Conservation (phyloP, 2,888 invertebrate species). For the Lasioglossum morio region DNA sequence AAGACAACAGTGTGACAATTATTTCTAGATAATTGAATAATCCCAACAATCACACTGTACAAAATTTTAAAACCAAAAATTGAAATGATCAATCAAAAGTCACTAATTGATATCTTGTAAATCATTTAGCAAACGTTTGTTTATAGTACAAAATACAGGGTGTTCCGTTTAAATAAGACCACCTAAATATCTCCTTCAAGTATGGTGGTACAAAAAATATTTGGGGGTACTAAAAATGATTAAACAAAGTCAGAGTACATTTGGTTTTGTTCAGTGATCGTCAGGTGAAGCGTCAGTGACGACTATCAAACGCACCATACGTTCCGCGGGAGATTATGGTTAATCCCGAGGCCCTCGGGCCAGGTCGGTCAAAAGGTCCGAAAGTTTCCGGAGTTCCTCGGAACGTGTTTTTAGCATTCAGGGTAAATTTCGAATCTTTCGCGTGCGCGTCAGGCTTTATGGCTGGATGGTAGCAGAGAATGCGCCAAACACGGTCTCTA, state of each 20-base stretch:
- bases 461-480: conserved; percentile 19
- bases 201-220: too few relatives aligned
- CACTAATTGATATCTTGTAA: too few relatives aligned
- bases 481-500: conserved; percentile 18
- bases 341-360: neutral
- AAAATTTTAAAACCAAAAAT: too few relatives aligned
- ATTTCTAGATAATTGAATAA: too few relatives aligned
- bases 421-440: conserved; percentile 33
- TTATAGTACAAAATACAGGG: too few relatives aligned
- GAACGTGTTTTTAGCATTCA: conserved; percentile 30
- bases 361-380: neutral
- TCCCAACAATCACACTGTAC: too few relatives aligned
- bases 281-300: neutral
- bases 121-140: too few relatives aligned
- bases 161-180: too few relatives aligned
- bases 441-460: conserved; percentile 23
- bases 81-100: too few relatives aligned
- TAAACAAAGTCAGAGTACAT: neutral
- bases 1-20: too few relatives aligned
- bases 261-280: neutral
- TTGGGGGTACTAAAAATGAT: too few relatives aligned
- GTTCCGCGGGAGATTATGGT: neutral
- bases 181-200: too few relatives aligned
- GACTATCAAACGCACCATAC: neutral
- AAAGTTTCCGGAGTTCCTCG: conserved; percentile 1